Conservation (phyloP, 2,113 vertebrate genomes). For the Mormyrus iriodes region DNA sequence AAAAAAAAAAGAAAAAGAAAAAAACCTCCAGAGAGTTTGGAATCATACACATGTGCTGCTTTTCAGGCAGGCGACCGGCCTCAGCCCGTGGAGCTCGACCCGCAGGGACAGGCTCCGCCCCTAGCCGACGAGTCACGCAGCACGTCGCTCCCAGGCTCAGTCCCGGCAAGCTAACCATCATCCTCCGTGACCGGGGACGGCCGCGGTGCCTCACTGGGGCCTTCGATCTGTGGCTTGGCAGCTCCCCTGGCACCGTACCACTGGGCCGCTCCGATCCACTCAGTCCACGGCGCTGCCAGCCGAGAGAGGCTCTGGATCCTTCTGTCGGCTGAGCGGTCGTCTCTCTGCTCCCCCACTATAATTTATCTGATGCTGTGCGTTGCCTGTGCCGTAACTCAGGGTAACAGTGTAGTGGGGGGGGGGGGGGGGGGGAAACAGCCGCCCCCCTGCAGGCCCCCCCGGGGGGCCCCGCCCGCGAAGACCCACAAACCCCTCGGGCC, state of each 20-base stretch:
- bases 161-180: background rate
- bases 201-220: background rate
- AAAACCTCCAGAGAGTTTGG: background rate
- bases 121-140: too few relatives aligned
- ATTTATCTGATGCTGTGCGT: background rate
- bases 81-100: background rate
- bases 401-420: background rate
- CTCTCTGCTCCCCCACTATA: background rate
- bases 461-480: background rate
- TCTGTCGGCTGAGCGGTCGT: background rate
- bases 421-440: background rate
- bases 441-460: background rate
- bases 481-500: constrained; percentile 5
- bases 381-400: background rate
- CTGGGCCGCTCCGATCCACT: background rate
- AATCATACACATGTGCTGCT: background rate
- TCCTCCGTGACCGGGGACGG: background rate
- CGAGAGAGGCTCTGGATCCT: background rate
- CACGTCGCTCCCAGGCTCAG: background rate
- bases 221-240: background rate
- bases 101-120: background rate
- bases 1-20: too few relatives aligned
- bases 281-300: background rate
- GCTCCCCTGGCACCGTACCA: too few relatives aligned
- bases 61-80: background rate